Conservation (phyloP, 2,888 invertebrate genomes). For the Drosophila testacea region DNA sequence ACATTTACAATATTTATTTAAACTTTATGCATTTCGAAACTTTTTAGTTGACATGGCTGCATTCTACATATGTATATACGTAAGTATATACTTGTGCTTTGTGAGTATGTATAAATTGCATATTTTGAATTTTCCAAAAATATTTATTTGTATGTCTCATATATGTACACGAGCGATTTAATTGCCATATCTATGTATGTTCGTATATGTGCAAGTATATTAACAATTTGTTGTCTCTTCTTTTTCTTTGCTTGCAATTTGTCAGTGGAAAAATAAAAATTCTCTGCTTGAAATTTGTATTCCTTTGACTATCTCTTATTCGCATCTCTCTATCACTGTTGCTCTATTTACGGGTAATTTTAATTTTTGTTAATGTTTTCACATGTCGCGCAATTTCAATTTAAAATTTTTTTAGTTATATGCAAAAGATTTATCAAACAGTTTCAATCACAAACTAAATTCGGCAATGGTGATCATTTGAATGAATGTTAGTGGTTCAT, state of each 20-base stretch:
- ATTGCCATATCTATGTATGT: conserved; percentile 45
- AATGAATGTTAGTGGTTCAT: too few species aligned
- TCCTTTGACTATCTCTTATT: conserved; percentile 22
- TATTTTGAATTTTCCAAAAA: conserved; percentile 61
- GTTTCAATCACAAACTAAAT: too few species aligned
- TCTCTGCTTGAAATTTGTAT: conserved; percentile 29
- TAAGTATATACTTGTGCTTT: conserved; percentile 3
- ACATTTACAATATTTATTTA: conserved; percentile 52
- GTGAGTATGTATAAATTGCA: conserved; percentile 6
- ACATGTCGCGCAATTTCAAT: too few species aligned
- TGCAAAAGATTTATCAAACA: too few species aligned
- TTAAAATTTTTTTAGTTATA: too few species aligned
- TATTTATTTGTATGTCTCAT: conserved; percentile 49
- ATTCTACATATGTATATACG: conserved; percentile 18
- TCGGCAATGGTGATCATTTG: too few species aligned
- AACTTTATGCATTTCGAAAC: conserved; percentile 7
- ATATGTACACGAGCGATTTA: conserved; percentile 54
- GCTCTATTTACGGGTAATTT: neutral
- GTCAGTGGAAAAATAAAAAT: conserved; percentile 70
- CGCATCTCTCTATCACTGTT: conserved; percentile 2
- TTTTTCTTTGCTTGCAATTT: conserved; percentile 56
- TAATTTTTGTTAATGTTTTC: too few species aligned
- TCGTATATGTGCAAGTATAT: conserved; percentile 35
- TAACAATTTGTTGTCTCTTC: conserved; percentile 27
- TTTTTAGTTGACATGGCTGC: conserved; percentile 37